phyloP scores from a whole-genome alignment of 2,797 vertebrate species.

The Phrynocephalus forsythii region DNA sequence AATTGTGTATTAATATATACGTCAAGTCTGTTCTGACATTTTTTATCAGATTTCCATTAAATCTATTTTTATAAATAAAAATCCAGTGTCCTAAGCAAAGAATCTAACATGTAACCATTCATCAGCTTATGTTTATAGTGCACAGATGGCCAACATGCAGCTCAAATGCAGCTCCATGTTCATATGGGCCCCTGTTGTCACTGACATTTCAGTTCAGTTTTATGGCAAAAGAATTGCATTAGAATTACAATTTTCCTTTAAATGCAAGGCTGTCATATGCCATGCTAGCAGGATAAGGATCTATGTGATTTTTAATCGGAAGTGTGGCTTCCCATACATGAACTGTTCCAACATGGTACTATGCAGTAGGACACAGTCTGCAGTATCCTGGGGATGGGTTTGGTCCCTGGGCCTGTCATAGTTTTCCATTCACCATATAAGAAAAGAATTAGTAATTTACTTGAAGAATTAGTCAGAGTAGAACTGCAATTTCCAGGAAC shows the following conservation, averaged over 20 bases:
- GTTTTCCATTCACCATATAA: background rate
- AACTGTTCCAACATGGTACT: no score
- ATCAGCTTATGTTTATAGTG: background rate
- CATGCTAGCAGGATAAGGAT: no score
- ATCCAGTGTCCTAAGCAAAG: background rate
- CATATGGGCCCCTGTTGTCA: background rate
- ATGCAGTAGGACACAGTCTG: no score
- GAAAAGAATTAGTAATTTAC: background rate
- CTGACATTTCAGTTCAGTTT: background rate
- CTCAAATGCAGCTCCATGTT: background rate
- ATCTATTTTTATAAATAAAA: constrained; percentile 6
- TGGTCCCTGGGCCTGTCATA: background rate
- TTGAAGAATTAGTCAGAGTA: background rate
- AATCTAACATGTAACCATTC: background rate
- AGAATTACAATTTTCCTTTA: background rate
- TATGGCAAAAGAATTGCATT: background rate
- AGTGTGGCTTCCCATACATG: no score
- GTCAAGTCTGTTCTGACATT: background rate
- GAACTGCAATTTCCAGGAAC: background rate
- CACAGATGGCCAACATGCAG: no score
- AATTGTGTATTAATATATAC: background rate
- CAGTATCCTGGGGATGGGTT: background rate
- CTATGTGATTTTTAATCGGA: no score
- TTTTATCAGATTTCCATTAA: background rate
- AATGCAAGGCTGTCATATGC: background rate